These are phyloP conservation scores for Perodicticus potto DNA, from an alignment of 2,797 vertebrate genomes.

Conservation along the genomic window DNA sequence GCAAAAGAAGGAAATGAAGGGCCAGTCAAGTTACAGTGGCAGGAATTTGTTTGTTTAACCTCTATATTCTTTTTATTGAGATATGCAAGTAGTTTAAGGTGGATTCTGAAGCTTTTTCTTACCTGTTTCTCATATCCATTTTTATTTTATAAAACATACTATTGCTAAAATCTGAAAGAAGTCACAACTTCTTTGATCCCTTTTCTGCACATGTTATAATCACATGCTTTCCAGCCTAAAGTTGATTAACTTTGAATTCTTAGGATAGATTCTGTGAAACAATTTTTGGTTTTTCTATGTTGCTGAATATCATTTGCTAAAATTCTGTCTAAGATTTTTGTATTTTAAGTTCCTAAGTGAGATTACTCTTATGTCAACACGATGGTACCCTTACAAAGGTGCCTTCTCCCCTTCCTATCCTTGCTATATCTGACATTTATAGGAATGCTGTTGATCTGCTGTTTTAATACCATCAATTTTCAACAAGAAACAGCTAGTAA, in stretches of 20 bases:
- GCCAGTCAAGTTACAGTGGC: conserved; percentile 60
- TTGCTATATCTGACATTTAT: not conserved
- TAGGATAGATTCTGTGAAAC: not conserved
- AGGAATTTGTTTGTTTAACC: conserved; percentile 68
- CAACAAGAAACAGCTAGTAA: not conserved
- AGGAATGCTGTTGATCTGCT: not conserved
- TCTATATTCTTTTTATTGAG: not conserved
- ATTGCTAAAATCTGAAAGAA: conserved; percentile 6
- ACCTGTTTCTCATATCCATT: not conserved
- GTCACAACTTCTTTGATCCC: not conserved
- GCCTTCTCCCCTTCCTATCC: not conserved
- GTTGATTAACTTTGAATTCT: not conserved
- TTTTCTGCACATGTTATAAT: not conserved
- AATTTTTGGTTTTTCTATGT: not conserved
- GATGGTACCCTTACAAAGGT: not conserved
- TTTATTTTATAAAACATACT: not conserved
- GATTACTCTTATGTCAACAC: not conserved
- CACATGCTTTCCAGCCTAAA: not conserved
- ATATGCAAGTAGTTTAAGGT: not conserved
- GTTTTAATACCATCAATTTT: not conserved
- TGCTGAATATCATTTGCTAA: conserved; percentile 36
- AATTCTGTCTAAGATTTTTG: conserved; percentile 14
- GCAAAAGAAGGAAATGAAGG: conserved; percentile 82
- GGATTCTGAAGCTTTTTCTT: not conserved
- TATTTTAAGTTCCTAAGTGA: not conserved